Percentiles rank a stretch among this genome's conserved stretches.
phyloP scores from a whole-genome alignment of 2,113 vertebrate genomes.

The Climacteris rufus region DNA sequence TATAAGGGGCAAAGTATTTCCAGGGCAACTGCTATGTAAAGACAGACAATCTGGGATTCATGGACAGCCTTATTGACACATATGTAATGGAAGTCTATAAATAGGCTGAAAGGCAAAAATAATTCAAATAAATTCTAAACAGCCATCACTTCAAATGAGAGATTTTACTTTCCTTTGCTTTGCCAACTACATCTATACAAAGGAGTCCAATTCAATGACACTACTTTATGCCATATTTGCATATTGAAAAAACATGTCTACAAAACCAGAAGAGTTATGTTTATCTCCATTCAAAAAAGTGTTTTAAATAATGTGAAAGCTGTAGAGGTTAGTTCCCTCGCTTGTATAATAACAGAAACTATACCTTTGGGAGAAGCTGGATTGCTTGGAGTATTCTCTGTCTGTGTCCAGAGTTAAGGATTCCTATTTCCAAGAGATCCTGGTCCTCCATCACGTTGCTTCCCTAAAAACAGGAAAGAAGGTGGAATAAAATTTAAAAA shows the following conservation, averaged over 20 bases:
- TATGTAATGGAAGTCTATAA: neutral
- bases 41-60: neutral
- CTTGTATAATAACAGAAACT: neutral
- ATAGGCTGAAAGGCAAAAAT: neutral
- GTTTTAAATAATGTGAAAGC: neutral
- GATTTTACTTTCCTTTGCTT: neutral
- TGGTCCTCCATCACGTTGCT: constrained; percentile 98
- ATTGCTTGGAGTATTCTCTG: constrained; percentile 98
- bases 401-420: constrained; percentile 95
- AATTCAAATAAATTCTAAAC: neutral
- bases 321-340: neutral
- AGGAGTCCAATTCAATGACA: neutral
- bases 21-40: neutral
- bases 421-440: constrained; percentile 96
- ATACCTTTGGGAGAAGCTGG: constrained; percentile 93
- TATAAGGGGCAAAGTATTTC: neutral
- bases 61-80: neutral
- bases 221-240: neutral
- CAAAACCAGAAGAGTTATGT: neutral
- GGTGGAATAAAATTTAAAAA: neutral
- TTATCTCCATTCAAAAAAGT: neutral
- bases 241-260: neutral
- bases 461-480: constrained; percentile 77
- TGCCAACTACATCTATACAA: neutral
- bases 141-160: neutral